These are phyloP conservation scores for Lordiphosa andalusiaca DNA, from an alignment of 2,888 invertebrate genomes.

Conservation along the genomic window DNA sequence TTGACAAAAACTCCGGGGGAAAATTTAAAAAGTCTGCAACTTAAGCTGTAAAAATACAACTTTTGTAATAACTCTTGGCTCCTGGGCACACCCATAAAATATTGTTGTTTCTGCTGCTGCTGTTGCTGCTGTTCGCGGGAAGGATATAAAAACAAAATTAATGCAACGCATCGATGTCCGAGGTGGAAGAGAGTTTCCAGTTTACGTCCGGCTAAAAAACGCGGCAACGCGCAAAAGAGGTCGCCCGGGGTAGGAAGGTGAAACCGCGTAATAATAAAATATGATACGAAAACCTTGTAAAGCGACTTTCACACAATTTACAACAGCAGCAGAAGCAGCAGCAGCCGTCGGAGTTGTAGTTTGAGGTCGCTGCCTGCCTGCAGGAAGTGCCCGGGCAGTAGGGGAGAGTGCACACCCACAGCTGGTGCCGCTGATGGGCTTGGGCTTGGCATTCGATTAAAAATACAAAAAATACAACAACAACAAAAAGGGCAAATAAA, in stretches of 20 bases:
- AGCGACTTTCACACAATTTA: slow-evolving; percentile 68
- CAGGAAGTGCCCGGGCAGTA: background rate
- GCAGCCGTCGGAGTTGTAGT: too few relatives aligned
- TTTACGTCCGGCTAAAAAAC: slow-evolving; percentile 2
- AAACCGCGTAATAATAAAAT: slow-evolving; percentile 67
- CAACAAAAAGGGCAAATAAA: slow-evolving; percentile 39
- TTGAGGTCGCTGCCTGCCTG: background rate
- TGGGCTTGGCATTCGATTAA: slow-evolving; percentile 50
- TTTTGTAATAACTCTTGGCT: slow-evolving; percentile 13
- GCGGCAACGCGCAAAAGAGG: too few relatives aligned
- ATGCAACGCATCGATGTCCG: slow-evolving; percentile 5
- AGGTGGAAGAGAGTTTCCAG: background rate
- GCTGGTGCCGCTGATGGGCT: slow-evolving; percentile 15
- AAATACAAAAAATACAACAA: slow-evolving; percentile 20
- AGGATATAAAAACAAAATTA: too few relatives aligned
- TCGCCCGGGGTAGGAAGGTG: slow-evolving; percentile 3
- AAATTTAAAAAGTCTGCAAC: slow-evolving; percentile 3
- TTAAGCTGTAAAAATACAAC: slow-evolving; percentile 2
- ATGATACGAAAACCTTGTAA: slow-evolving; percentile 65
- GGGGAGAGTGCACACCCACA: slow-evolving; percentile 1
- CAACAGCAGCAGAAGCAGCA: slow-evolving; percentile 35
- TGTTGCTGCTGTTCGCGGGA: slow-evolving; percentile 31
- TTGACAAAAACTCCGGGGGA: background rate
- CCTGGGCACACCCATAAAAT: slow-evolving; percentile 14
- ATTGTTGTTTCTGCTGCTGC: slow-evolving; percentile 32